phyloP scores from a whole-genome alignment of 2,888 invertebrate species.

The Morinoia aosen region DNA sequence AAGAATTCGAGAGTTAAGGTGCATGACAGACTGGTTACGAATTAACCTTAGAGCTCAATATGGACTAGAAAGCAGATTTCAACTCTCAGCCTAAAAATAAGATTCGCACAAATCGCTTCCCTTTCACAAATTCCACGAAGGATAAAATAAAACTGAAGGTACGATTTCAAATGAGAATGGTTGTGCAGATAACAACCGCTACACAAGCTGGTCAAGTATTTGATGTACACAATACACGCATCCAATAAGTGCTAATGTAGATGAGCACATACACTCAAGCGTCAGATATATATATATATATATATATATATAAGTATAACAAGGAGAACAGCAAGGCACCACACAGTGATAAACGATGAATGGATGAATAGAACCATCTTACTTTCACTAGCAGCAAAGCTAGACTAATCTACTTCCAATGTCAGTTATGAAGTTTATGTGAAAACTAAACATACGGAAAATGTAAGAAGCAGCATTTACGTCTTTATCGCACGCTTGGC shows the following conservation, averaged over 20 bases:
- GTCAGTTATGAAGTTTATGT: background rate
- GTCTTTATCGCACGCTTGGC: too few species aligned
- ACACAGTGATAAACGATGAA: background rate
- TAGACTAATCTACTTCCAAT: background rate
- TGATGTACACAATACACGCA: background rate
- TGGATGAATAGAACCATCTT: background rate
- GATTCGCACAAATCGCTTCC: background rate
- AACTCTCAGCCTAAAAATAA: background rate
- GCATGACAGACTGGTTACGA: background rate
- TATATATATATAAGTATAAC: background rate
- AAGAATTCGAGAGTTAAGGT: background rate
- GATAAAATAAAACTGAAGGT: background rate
- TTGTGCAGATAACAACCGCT: too few species aligned
- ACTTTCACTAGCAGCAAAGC: background rate
- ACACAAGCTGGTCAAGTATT: background rate
- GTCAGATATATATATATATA: background rate
- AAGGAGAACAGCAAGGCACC: constrained; percentile 17
- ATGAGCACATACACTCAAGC: background rate
- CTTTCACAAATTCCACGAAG: too few species aligned
- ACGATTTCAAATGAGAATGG: background rate
- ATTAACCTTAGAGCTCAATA: background rate
- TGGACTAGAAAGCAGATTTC: background rate
- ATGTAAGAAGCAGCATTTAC: too few species aligned
- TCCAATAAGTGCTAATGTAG: background rate
- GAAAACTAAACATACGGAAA: background rate